Conservation (phyloP, 37 sponge, comb jelly and placozoan species). For the Ianthella basta region DNA sequence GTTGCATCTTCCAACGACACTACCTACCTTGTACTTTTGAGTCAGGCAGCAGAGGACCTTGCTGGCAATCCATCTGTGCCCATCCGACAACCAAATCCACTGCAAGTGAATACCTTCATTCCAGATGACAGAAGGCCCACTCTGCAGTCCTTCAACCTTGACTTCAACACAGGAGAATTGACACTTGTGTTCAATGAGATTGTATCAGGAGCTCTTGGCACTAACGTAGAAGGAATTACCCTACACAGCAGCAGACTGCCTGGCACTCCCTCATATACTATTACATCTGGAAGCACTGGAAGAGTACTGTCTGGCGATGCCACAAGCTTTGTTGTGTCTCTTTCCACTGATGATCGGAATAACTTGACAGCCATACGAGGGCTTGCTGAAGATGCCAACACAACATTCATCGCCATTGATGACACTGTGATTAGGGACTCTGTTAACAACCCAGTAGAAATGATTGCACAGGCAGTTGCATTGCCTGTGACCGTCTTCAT, state of each 20-base stretch:
- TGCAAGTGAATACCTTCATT: slow-evolving; percentile 68
- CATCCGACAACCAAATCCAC: slow-evolving; percentile 54
- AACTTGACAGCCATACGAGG: slow-evolving; percentile 52
- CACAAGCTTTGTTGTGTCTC: slow-evolving; percentile 47
- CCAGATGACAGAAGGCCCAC: slow-evolving; percentile 62
- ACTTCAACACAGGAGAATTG: slow-evolving; percentile 68
- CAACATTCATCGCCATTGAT: slow-evolving; percentile 63
- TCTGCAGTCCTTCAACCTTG: slow-evolving; percentile 56
- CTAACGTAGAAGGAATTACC: slow-evolving; percentile 58
- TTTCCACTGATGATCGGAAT: slow-evolving; percentile 62
- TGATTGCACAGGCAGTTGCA: slow-evolving; percentile 35
- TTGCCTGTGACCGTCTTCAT: slow-evolving; percentile 29
- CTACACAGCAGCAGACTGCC: slow-evolving; percentile 56
- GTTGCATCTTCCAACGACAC: slow-evolving; percentile 60
- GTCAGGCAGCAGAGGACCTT: slow-evolving; percentile 60
- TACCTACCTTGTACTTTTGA: slow-evolving; percentile 64
- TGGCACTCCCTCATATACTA: slow-evolving; percentile 24
- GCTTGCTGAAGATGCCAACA: slow-evolving; percentile 60
- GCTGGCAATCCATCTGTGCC: slow-evolving; percentile 69
- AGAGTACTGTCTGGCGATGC: not conserved
- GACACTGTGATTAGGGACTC: slow-evolving; percentile 53
- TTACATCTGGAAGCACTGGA: slow-evolving; percentile 37
- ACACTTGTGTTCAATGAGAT: slow-evolving; percentile 81
- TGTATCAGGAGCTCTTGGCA: slow-evolving; percentile 41
- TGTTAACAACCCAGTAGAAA: slow-evolving; percentile 26